phyloP scores from a whole-genome alignment of 2,888 invertebrate genomes.

The Perizoma affinitatum region DNA sequence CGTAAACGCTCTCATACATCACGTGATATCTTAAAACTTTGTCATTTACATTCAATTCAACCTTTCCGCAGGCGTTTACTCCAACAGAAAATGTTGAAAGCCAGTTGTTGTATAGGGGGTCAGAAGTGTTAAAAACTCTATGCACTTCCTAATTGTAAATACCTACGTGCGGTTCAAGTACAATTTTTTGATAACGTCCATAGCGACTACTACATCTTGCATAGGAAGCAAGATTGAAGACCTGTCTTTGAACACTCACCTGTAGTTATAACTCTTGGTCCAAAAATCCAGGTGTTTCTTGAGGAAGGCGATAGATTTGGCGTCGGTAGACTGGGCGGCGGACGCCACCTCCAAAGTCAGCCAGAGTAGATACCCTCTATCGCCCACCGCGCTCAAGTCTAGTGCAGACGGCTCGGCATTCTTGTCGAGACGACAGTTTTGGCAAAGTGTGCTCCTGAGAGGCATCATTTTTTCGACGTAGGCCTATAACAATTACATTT shows the following conservation, averaged over 20 bases:
- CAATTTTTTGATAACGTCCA: too few relatives aligned
- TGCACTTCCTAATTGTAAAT: too few relatives aligned
- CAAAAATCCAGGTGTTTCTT: constrained; percentile 91
- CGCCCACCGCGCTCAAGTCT: constrained; percentile 89
- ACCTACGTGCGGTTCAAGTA: too few relatives aligned
- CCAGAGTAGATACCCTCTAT: constrained; percentile 90
- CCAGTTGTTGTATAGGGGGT: too few relatives aligned
- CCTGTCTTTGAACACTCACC: constrained; percentile 62
- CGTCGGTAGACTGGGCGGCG: constrained; percentile 86
- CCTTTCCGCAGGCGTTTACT: too few relatives aligned
- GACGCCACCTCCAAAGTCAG: constrained; percentile 90
- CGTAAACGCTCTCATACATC: not conserved
- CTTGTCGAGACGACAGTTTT: constrained; percentile 81
- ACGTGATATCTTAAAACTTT: too few relatives aligned
- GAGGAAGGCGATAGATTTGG: constrained; percentile 89
- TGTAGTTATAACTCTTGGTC: constrained; percentile 89
- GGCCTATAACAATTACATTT: constrained; percentile 64
- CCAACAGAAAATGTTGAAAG: too few relatives aligned
- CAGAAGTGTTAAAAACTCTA: too few relatives aligned
- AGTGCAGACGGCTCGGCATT: constrained; percentile 88
- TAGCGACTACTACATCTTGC: too few relatives aligned
- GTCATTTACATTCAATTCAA: too few relatives aligned
- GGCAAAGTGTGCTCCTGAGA: constrained; percentile 86
- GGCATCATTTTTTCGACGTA: constrained; percentile 91
- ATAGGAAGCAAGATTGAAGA: too few relatives aligned